Conservation (phyloP, 2,113 vertebrate species). For the Vimba vimba region DNA sequence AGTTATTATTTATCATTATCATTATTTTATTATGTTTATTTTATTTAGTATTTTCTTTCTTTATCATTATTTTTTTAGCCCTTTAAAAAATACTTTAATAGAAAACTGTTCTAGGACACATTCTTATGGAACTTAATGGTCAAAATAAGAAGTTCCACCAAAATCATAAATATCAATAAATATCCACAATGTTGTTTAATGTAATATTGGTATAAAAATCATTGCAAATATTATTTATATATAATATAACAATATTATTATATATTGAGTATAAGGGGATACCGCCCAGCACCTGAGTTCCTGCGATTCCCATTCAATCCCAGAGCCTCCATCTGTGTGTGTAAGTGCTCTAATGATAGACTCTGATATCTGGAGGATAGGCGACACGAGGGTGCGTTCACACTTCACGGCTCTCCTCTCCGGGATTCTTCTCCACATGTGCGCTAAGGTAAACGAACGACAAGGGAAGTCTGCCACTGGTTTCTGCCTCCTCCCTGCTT, state of each 20-base stretch:
- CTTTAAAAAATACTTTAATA: neutral
- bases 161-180: no score
- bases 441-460: neutral
- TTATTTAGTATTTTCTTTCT: neutral
- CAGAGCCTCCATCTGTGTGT: conserved; percentile 37
- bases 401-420: conserved; percentile 44
- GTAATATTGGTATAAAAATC: neutral
- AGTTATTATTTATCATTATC: neutral
- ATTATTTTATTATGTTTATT: neutral
- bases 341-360: conserved; percentile 55
- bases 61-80: neutral
- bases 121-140: neutral
- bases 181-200: no score
- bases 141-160: neutral
- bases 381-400: conserved; percentile 38
- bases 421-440: conserved; percentile 17
- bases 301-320: neutral
- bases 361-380: conserved; percentile 48
- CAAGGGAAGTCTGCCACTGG: neutral
- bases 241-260: no score
- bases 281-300: neutral
- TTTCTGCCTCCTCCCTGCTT: conserved; percentile 11
- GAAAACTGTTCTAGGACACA: neutral
- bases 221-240: neutral
- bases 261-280: neutral